These are phyloP conservation scores for Myotis yumanensis DNA, from an alignment of 2,113 vertebrate genomes.

Conservation along the genomic window DNA sequence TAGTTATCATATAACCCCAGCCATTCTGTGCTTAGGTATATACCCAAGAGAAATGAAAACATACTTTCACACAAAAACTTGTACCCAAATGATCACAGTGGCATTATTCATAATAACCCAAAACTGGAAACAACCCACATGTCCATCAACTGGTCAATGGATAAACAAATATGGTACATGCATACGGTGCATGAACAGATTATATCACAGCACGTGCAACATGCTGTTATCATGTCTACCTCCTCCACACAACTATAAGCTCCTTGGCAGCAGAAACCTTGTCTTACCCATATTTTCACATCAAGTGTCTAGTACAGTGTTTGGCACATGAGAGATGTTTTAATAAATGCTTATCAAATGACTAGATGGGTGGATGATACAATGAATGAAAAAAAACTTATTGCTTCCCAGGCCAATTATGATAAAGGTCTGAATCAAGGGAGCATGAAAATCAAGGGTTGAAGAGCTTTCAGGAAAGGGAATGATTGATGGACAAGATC, in stretches of 20 bases:
- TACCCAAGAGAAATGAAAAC: background rate
- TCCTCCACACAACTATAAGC: background rate
- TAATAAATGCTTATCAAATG: background rate
- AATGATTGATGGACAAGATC: background rate
- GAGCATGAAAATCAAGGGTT: background rate
- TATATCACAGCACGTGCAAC: background rate
- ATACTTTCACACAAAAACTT: background rate
- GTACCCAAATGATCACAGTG: background rate
- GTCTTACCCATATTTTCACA: background rate
- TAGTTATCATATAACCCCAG: background rate
- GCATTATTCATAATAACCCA: background rate
- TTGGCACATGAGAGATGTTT: background rate
- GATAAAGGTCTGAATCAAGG: background rate
- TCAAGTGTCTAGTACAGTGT: background rate
- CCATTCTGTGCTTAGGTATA: background rate
- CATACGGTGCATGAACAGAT: background rate
- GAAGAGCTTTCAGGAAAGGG: background rate
- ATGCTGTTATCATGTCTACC: background rate
- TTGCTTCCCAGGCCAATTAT: constrained; percentile 32
- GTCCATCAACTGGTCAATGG: background rate
- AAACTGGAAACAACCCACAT: background rate
- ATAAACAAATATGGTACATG: background rate
- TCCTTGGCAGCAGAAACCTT: background rate
- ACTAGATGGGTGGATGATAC: background rate
- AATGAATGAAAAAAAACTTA: background rate